Percentiles rank a stretch among this genome's conserved stretches.
These are phyloP conservation scores for Cyphomyrus discorhynchus DNA, from an alignment of 2,113 vertebrate genomes.

Conservation along the genomic window DNA sequence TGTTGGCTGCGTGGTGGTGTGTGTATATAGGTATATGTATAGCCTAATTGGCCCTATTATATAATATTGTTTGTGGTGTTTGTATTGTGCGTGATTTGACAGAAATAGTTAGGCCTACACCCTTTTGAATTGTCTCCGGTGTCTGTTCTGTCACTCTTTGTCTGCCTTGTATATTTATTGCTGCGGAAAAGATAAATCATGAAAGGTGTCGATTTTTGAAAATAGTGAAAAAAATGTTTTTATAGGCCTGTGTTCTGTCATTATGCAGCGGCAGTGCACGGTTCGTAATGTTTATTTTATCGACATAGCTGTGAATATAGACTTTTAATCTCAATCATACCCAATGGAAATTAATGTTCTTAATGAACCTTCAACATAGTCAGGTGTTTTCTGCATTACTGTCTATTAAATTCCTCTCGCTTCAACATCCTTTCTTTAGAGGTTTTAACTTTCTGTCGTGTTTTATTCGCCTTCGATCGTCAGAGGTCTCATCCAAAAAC, in stretches of 20 bases:
- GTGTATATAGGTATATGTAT: background rate
- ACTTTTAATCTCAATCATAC: background rate
- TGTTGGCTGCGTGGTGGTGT: background rate
- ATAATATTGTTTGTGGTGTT: background rate
- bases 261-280: background rate
- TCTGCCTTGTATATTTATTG: background rate
- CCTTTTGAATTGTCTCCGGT: background rate
- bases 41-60: background rate
- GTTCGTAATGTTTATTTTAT: background rate
- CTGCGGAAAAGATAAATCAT: background rate
- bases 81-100: background rate
- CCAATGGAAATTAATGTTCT: background rate
- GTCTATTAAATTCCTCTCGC: slow-evolving; percentile 1
- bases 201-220: background rate
- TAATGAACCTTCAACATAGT: background rate
- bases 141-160: background rate
- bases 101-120: background rate
- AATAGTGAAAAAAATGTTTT: background rate
- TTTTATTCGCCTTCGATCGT: background rate
- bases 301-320: background rate
- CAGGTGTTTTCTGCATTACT: background rate
- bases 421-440: background rate
- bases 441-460: background rate
- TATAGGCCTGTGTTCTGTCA: background rate
- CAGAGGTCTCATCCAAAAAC: background rate